These are phyloP conservation scores for Habropoda laboriosa DNA, from an alignment of 1,140 invertebrate species.

Conservation along the genomic window DNA sequence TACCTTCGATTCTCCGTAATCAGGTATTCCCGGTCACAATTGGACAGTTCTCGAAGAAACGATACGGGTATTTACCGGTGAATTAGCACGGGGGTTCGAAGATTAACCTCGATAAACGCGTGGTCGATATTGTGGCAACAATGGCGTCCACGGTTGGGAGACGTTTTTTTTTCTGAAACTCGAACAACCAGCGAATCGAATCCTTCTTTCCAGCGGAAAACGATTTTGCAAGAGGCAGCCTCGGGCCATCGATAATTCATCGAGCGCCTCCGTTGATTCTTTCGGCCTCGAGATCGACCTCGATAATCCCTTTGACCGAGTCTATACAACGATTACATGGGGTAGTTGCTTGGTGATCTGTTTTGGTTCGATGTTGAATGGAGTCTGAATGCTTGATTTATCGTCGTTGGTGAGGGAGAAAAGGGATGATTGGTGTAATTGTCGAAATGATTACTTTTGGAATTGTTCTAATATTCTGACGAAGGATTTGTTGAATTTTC, in stretches of 20 bases:
- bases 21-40: no score
- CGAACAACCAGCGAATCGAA: slow-evolving; percentile 19
- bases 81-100: no score
- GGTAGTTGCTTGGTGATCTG: neutral
- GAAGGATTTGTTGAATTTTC: no score
- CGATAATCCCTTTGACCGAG: slow-evolving; percentile 44
- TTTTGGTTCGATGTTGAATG: neutral
- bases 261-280: slow-evolving; percentile 42
- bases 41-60: no score
- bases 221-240: neutral
- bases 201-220: slow-evolving; percentile 12
- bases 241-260: slow-evolving; percentile 57
- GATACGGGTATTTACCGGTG: no score
- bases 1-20: no score
- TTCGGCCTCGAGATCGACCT: slow-evolving; percentile 29
- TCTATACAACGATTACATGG: slow-evolving; percentile 10
- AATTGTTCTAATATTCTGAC: no score
- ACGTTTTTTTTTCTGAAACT: no score
- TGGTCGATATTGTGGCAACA: slow-evolving; percentile 3
- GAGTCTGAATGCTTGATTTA: neutral
- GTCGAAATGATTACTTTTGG: no score
- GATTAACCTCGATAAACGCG: slow-evolving; percentile 31
- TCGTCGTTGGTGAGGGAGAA: neutral
- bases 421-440: neutral
- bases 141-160: neutral